A percentile compares a stretch with the other conserved stretches of the same genome.
Conservation (phyloP, 2,888 invertebrate genomes). For the Luperina testacea region DNA sequence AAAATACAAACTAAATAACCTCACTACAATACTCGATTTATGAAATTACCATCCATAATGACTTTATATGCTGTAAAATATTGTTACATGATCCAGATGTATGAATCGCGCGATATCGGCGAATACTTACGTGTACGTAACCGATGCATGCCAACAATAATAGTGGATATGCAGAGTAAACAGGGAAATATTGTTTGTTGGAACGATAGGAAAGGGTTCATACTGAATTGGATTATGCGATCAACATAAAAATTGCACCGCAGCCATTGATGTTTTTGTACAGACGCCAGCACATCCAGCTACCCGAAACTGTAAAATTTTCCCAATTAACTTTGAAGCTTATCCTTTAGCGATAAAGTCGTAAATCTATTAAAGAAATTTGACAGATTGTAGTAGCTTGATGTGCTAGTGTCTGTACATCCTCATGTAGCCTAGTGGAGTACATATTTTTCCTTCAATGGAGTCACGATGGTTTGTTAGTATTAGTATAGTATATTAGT, state of each 20-base stretch:
- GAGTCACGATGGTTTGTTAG: background rate
- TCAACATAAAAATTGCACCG: conserved; percentile 1
- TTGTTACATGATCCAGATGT: conserved; percentile 37
- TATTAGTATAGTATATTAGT: no score
- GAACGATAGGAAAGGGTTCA: background rate
- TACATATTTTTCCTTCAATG: background rate
- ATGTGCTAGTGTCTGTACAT: no score
- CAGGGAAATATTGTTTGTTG: conserved; percentile 27
- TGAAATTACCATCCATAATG: conserved; percentile 25
- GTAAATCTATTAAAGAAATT: no score
- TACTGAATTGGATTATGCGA: conserved; percentile 17
- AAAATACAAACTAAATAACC: background rate
- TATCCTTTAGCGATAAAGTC: no score
- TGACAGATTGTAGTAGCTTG: no score
- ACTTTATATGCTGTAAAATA: conserved; percentile 25
- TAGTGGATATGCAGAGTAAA: conserved; percentile 22
- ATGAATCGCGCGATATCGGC: conserved; percentile 10
- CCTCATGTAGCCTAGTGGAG: background rate
- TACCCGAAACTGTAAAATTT: no score
- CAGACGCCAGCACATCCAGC: no score
- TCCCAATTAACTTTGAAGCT: no score
- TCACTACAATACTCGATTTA: conserved; percentile 1
- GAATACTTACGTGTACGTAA: conserved; percentile 18
- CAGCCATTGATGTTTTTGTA: background rate
- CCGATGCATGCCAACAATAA: conserved; percentile 47